phyloP scores from a whole-genome alignment of 2,113 vertebrate genomes.

The Chaenocephalus aceratus region DNA sequence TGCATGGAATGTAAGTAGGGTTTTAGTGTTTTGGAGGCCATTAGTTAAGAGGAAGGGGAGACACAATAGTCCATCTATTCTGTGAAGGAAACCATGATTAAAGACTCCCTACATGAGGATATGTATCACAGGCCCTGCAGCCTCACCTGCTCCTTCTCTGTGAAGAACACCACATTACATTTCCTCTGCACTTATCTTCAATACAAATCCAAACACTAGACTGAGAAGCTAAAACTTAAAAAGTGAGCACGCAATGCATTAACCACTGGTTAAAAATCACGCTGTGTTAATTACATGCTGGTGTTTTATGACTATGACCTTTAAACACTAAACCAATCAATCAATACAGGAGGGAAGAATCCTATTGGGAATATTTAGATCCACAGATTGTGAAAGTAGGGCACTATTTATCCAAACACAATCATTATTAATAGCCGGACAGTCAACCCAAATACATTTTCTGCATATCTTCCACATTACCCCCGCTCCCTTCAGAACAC shows the following conservation, averaged over 20 bases:
- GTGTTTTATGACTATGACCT: conserved; percentile 88
- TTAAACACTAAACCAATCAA: conserved; percentile 85
- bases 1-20: conserved; percentile 49
- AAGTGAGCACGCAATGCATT: conserved; percentile 73
- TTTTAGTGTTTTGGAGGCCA: conserved; percentile 63
- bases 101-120: conserved; percentile 27
- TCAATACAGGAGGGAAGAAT: conserved; percentile 78
- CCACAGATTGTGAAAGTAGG: conserved; percentile 84
- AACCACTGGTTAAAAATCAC: conserved; percentile 78
- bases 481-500: conserved; percentile 43
- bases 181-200: conserved; percentile 35
- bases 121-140: conserved; percentile 44
- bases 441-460: conserved; percentile 87
- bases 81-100: conserved; percentile 44
- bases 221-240: conserved; percentile 52
- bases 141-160: conserved; percentile 21
- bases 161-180: conserved; percentile 25
- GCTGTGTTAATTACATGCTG: conserved; percentile 81
- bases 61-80: conserved; percentile 59
- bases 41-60: conserved; percentile 49
- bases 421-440: conserved; percentile 85
- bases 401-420: conserved; percentile 83
- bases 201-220: conserved; percentile 58
- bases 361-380: conserved; percentile 87
- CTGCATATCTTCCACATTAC: conserved; percentile 76